Base-by-base conservation (phyloP, 2,797 vertebrate genomes). In the Pelochelys cantorii region DNA sequence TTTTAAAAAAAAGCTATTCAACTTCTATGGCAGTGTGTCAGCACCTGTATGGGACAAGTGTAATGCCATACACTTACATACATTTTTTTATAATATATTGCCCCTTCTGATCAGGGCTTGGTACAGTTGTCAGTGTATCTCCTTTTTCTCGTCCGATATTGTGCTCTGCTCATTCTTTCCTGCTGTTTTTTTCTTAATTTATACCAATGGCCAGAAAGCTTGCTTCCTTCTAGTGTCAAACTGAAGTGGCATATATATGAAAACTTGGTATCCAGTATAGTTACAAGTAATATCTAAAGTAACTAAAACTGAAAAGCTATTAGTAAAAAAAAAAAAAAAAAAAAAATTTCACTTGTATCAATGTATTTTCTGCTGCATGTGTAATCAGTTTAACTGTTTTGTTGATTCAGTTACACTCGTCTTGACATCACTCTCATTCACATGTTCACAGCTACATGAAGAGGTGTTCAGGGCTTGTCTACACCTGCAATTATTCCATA, bases 291-390 rank as follows among this genome's bases (percentile, higher is more conserved):
- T 29, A 62, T 14, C 27, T 62, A 7, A 62, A 13, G 59, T 60
- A 25, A 62, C 29, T 62, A 62, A 62, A 62, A 62, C 5, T 52
- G 42, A 88, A 42, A 88, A 62, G 27, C 60, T 91, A 2, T 54
- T 78, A 31, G 17, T 68, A 23, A 59, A 57, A 84, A 54, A 9
- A 3, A 55, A 2, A 60, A 88, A 23, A 59, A 57, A 84, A 54
- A 9, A 3, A 55, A 2, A 60, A 88, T 37, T 55, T 89, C 48
- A 17, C 7, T 68, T 87, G 37, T 56, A 1, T 62, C 84, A 48
- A 42, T 89, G 56, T 12, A 3, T 54, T 86, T n/a, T 53, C 37
- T 80, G 10, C 12, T 27, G 12, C 59, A 53, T 0, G 0, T 12
- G 1, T 75, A 56, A 1, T 42, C 48, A 68, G 2, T 48, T 65